Evolutionary conservation across 35 echinoderm and acorn worm genomes (phyloP).

Genomic region (Hemicentrotus pulcherrimus): DNA sequence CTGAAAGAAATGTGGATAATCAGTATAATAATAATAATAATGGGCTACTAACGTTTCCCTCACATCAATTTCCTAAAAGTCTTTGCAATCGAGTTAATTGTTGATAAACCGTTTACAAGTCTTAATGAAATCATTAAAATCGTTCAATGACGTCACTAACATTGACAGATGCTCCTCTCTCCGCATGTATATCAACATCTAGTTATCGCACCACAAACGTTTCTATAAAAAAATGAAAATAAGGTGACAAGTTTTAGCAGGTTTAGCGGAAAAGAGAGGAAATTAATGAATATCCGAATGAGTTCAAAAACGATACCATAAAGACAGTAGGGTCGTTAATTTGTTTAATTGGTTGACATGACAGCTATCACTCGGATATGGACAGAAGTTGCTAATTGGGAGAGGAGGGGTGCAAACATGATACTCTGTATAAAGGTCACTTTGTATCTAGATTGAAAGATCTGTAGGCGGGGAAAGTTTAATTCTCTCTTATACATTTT

Average conservation of each 20-base stretch:
- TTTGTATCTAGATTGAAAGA: not conserved
- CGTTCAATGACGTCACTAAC: not conserved
- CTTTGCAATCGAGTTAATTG: no score
- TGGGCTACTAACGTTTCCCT: no score
- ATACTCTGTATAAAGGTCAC: not conserved
- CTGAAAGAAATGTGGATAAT: no score
- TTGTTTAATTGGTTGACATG: not conserved
- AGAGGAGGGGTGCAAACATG: not conserved
- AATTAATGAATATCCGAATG: conserved; percentile 13
- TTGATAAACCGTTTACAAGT: no score
- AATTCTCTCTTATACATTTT: not conserved
- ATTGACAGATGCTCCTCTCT: not conserved
- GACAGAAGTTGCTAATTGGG: not conserved
- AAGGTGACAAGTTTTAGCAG: not conserved
- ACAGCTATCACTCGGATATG: not conserved
- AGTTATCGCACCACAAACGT: not conserved
- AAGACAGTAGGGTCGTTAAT: not conserved
- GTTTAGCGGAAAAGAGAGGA: not conserved
- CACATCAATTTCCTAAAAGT: no score
- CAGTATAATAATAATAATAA: no score
- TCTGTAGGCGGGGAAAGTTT: not conserved
- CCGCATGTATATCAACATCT: not conserved
- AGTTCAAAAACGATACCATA: not conserved
- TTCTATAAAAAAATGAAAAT: no score
- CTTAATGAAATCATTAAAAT: no score